Evolutionary conservation across 1,140 invertebrate genomes (phyloP), one percentile per base, ranked within the genome.

Genomic region (Idris sp.): DNA sequence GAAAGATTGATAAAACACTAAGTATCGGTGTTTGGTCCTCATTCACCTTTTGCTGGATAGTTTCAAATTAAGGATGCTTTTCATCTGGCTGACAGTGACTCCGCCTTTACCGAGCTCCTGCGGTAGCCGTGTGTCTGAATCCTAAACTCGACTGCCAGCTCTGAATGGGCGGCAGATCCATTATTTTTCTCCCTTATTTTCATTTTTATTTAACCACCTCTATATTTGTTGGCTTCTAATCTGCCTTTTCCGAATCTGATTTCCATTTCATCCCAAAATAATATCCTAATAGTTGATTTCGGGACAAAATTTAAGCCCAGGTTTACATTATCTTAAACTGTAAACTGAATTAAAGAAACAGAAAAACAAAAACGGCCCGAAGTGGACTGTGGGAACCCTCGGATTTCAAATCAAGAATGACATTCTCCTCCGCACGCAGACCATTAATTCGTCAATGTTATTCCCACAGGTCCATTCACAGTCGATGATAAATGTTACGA

Each of bases 41-140:
- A 74, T 80, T 81, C 78, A 74, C 75, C 78, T 79, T 78, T 79
- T 68, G 77, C 71, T 56, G 81, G 79, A 80, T 79, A 82, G 81
- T 82, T 83, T 82, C 80, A 80, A 83, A 83, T 84, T 83, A 84
- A 81, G 77, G 79, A 84, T 82, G 80, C 79, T 84, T 83, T 82
- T 82, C 81, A 83, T 84, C 79, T 75, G 76, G 53, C 73, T 82
- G 83, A 84, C 83, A 81, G 67, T 69, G 48, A 81, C 81, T 64
- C 81, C 83, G 81, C 83, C 83, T 78, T 76, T 69, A 46, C 28
- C 54, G 61, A 74, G 83, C 83, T 84, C 76, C 83, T 79, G 81
- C 76, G 74, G 82, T 83, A 83, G 82, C 82, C 69, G 77, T 68
- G 48, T 67, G 65, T 77, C 78, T 71, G 74, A 81, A 82, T 78